Percentiles rank a stretch among this genome's conserved stretches.
Conservation (phyloP, 2,113 vertebrate species). For the Rhabdomys dilectus region DNA sequence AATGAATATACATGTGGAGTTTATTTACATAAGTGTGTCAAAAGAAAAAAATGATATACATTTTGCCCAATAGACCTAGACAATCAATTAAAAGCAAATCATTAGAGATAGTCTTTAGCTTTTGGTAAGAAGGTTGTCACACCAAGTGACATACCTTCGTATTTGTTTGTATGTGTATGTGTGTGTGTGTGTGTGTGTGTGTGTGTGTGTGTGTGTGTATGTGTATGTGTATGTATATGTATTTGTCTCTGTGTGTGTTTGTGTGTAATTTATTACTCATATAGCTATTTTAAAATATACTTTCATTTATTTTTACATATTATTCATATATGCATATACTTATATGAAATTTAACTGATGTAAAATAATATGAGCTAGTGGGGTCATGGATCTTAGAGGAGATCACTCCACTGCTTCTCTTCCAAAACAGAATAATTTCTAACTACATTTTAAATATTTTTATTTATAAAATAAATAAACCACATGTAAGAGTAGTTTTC, state of each 20-base stretch:
- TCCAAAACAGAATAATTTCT: background rate
- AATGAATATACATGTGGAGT: background rate
- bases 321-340: background rate
- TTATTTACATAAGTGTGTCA: background rate
- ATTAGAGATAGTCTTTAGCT: background rate
- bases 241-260: background rate
- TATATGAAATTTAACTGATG: background rate
- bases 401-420: background rate
- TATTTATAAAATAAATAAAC: background rate
- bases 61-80: background rate
- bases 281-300: background rate
- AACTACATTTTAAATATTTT: background rate
- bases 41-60: background rate
- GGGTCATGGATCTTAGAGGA: background rate
- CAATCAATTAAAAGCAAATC: slow-evolving; percentile 1
- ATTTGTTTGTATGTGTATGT: background rate
- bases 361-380: background rate
- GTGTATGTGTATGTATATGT: too few relatives aligned
- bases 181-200: too few relatives aligned
- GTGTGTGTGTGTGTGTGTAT: too few relatives aligned
- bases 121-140: background rate
- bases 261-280: background rate
- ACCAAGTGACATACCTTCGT: background rate
- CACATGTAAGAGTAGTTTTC: background rate
- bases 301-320: background rate